These are phyloP conservation scores for Margaritifera margaritifera DNA, from an alignment of 2,888 invertebrate genomes.

Conservation along the genomic window DNA sequence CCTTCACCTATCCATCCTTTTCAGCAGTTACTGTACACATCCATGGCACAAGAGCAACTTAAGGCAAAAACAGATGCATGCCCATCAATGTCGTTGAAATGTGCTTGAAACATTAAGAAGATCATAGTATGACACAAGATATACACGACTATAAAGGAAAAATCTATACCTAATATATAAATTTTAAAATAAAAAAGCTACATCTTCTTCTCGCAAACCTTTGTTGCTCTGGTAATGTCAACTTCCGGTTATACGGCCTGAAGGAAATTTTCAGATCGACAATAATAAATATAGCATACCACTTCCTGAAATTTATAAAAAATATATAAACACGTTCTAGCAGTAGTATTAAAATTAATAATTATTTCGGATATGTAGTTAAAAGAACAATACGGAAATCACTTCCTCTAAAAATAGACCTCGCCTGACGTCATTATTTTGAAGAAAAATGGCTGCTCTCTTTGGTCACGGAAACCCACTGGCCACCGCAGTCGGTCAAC, in stretches of 20 bases:
- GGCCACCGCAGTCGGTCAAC: constrained; percentile 67
- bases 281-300: neutral
- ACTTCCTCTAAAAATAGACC: constrained; percentile 13
- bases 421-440: constrained; percentile 45
- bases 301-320: neutral
- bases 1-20: too few relatives aligned
- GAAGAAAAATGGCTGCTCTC: constrained; percentile 66
- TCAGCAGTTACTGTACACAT: too few relatives aligned
- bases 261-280: neutral
- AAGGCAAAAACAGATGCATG: too few relatives aligned
- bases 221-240: constrained; percentile 44
- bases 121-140: too few relatives aligned
- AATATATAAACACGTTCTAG: neutral
- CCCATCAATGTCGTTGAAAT: too few relatives aligned
- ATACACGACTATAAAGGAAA: too few relatives aligned
- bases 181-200: too few relatives aligned
- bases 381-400: neutral
- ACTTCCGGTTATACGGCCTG: constrained; percentile 29
- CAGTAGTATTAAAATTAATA: too few relatives aligned
- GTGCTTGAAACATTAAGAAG: too few relatives aligned
- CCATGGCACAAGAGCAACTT: too few relatives aligned
- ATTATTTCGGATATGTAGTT: neutral
- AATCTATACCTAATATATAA: too few relatives aligned
- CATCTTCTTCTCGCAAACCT: neutral
- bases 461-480: constrained; percentile 70